Evolutionary conservation across 2,888 invertebrate species (phyloP).

Genomic region (Xestia ashworthii): DNA sequence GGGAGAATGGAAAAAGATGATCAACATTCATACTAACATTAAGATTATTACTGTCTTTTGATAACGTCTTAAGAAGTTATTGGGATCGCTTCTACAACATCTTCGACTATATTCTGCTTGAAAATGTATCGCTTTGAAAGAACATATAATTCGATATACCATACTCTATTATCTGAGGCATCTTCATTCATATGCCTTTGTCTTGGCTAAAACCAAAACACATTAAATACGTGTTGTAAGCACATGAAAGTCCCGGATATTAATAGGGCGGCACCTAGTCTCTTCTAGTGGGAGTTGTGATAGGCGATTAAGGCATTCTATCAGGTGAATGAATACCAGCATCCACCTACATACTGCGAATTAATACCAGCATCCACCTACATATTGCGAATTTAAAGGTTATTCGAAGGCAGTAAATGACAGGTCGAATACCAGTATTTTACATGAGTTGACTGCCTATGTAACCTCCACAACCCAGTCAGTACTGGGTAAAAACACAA

Average conservation of each 20-base stretch:
- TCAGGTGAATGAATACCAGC: constrained; percentile 37
- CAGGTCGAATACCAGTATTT: not conserved
- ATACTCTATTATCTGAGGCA: not conserved
- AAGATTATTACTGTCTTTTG: not conserved
- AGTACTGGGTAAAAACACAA: too few species aligned
- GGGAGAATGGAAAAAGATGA: too few species aligned
- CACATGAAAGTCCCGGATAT: constrained; percentile 27
- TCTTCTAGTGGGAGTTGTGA: constrained; percentile 52
- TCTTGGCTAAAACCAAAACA: constrained; percentile 6
- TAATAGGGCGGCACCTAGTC: constrained; percentile 21
- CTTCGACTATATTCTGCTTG: not conserved
- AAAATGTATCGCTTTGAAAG: not conserved
- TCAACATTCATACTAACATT: too few species aligned
- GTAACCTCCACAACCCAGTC: too few species aligned
- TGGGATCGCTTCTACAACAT: not conserved
- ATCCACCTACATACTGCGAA: constrained; percentile 35
- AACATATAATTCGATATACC: not conserved
- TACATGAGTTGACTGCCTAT: too few species aligned
- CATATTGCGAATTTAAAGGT: constrained; percentile 32
- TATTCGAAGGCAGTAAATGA: constrained; percentile 15
- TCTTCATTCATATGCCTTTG: constrained; percentile 11
- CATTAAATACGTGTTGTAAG: constrained; percentile 19
- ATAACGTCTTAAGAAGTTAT: not conserved
- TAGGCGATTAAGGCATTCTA: constrained; percentile 47
- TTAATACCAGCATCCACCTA: constrained; percentile 42